Base-by-base conservation (phyloP, 2,888 invertebrate genomes). In the Lasioglossum lativentre region DNA sequence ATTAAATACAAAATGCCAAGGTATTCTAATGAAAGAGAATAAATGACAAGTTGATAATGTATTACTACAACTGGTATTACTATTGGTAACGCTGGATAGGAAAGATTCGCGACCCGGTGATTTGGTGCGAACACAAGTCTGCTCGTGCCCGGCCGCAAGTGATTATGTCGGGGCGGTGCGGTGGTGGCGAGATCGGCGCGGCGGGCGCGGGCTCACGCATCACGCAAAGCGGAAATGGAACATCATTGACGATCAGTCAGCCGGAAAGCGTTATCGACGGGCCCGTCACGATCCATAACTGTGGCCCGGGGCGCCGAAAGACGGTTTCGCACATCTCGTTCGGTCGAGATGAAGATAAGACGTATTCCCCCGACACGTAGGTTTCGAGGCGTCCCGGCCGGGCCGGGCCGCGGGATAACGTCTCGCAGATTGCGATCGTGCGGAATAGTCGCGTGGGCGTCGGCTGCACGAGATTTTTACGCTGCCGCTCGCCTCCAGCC, bases 141-240 rank as follows among this genome's bases (percentile, higher is more conserved):
- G 86, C 81, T 83, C 82, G 47, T 78, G 76, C 75, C 63, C 73
- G 16, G 16, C 82, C 82, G 78, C 87, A 83, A 84, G 85, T 79
- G 85, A 88, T 84, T 83, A 86, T 77, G 82, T 80, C 73, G 79
- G 78, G n/a, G n/a, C n/a, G n/a, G n/a, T n/a, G n/a, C 82, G 84
- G 81, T 6, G 27, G 30, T 16, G 27, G 30, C 59, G 59, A 63
- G 59, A 87, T 68, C 85, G 47, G 77, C 84, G 47, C 85, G 47
- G 77, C 84, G 47, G 79, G 80, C 83, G 89, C 85, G 85, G 86
- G 81, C 82, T 86, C 91, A n/a, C 78, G 82, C 80, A 82, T 90
- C 92, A 90, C 89, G 90, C 91, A 85, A 90, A 87, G 79, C 90
- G 91, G 92, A 93, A 92, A 93, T 91, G 90, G 90, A 92, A 91